Evolutionary conservation across 2,888 invertebrate genomes (phyloP).

Genomic region (Galeruca laticollis): DNA sequence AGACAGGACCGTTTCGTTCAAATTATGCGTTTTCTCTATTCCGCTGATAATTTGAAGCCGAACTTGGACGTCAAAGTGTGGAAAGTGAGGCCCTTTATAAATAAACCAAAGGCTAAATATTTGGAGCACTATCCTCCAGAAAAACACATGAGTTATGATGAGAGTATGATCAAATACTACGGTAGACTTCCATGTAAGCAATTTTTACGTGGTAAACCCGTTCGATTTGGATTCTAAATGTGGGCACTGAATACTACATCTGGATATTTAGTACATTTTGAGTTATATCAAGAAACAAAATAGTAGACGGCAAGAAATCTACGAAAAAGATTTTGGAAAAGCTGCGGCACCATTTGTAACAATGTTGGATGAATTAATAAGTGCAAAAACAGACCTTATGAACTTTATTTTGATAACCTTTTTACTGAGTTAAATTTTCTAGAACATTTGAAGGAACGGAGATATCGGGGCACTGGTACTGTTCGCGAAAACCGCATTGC

Average conservation of each 20-base stretch:
- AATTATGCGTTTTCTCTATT: too few relatives aligned
- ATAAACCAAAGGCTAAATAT: constrained; percentile 2
- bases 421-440: constrained; percentile 41
- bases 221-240: too few relatives aligned
- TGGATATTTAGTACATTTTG: too few relatives aligned
- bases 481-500: constrained; percentile 49
- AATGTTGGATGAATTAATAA: constrained; percentile 40
- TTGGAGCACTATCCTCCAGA: not conserved
- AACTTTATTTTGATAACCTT: constrained; percentile 46
- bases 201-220: constrained; percentile 41
- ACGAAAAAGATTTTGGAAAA: too few relatives aligned
- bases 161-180: too few relatives aligned
- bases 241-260: too few relatives aligned
- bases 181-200: constrained; percentile 34
- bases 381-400: constrained; percentile 35
- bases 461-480: constrained; percentile 52
- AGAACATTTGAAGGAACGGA: constrained; percentile 28
- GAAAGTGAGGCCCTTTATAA: constrained; percentile 16
- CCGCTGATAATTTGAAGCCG: not conserved
- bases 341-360: too few relatives aligned
- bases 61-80: constrained; percentile 30
- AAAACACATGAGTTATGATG: too few relatives aligned
- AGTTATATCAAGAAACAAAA: too few relatives aligned
- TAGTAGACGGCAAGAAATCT: too few relatives aligned
- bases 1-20: too few relatives aligned